These are phyloP conservation scores for Dromius quadrimaculatus DNA, from an alignment of 2,888 invertebrate genomes.

Conservation along the genomic window DNA sequence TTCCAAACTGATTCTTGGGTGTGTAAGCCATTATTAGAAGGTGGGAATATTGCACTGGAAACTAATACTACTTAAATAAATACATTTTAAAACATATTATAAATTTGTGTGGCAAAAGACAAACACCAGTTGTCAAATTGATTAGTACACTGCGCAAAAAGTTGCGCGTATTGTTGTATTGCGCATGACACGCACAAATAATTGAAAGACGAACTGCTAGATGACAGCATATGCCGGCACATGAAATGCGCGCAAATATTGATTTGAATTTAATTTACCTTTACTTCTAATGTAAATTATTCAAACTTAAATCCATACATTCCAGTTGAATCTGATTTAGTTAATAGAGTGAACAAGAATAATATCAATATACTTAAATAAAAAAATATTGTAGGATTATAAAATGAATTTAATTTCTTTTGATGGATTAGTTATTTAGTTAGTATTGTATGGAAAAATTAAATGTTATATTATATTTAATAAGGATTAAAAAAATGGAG, in stretches of 20 bases:
- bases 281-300: too few relatives aligned
- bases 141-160: neutral
- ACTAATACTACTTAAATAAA: conserved; percentile 8
- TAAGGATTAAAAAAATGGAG: conserved; percentile 23
- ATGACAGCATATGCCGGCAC: neutral
- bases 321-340: too few relatives aligned
- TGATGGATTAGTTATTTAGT: too few relatives aligned
- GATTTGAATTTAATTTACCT: neutral
- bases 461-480: too few relatives aligned
- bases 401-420: too few relatives aligned
- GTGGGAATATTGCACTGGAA: neutral
- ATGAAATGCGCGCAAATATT: neutral
- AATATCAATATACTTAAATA: too few relatives aligned
- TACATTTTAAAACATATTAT: neutral
- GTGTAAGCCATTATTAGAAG: conserved; percentile 33
- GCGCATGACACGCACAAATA: too few relatives aligned
- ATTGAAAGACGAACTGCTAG: too few relatives aligned
- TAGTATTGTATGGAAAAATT: too few relatives aligned
- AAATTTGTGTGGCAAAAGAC: conserved; percentile 13
- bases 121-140: conserved; percentile 1
- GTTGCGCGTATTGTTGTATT: neutral
- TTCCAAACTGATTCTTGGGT: conserved; percentile 19
- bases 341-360: neutral
- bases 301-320: too few relatives aligned
- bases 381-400: too few relatives aligned